These are phyloP conservation scores for Sebastes matsubarae DNA, from an alignment of 2,797 vertebrate species.

Conservation along the genomic window DNA sequence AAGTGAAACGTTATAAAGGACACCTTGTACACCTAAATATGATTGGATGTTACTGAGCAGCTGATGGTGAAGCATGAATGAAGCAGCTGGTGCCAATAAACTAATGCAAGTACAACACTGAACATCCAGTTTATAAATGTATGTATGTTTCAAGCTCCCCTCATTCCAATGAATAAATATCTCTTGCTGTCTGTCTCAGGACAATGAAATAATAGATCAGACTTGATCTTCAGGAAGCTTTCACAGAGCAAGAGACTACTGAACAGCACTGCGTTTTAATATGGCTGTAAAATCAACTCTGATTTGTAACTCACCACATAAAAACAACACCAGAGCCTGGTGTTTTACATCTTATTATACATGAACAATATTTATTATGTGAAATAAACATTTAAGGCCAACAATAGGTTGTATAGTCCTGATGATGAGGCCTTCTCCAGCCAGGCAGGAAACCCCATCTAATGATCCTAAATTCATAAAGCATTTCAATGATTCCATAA, in stretches of 20 bases:
- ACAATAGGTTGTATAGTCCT: not conserved
- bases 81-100: not conserved
- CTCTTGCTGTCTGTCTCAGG: conserved; percentile 2
- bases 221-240: conserved; percentile 21
- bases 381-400: not conserved
- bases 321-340: not conserved
- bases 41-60: not conserved
- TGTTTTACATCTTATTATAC: not conserved
- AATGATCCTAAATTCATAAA: not conserved
- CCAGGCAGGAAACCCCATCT: not conserved
- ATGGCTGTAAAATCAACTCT: not conserved
- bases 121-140: conserved; percentile 11
- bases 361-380: not conserved
- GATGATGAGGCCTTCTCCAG: not conserved
- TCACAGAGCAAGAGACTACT: not conserved
- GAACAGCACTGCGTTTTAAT: not conserved
- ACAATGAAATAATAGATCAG: conserved; percentile 35
- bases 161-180: conserved; percentile 23
- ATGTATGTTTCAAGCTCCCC: not conserved
- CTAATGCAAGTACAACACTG: not conserved
- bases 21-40: not conserved
- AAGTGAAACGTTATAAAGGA: not conserved
- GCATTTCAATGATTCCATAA: not conserved
- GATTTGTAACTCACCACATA: not conserved
- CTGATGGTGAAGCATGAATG: not conserved